Evolutionary conservation across 2,888 invertebrate genomes (phyloP), one percentile per base, ranked within the genome.

Genomic region (Pollenia griseotomentosa): DNA sequence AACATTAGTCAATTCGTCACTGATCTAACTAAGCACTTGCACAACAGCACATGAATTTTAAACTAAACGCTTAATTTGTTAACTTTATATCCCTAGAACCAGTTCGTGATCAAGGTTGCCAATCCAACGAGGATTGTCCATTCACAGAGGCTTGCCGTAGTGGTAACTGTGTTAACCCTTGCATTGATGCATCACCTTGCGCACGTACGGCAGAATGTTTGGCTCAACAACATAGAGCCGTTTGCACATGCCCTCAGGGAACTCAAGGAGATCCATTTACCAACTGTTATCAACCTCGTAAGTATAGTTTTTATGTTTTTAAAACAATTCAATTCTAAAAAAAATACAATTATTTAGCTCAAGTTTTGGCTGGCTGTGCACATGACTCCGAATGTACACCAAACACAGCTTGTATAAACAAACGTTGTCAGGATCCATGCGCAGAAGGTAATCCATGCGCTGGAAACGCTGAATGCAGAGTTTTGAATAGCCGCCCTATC

Each of bases 381-480:
- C 94, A 94, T 14, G 97, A 98, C 91, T 94, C 95, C 0, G 96
- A 97, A 83, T 98, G 98, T 91, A 94, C 96, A 0, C 94, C 95
- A 4, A 96, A 96, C 46, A 96, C 96, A 90, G 96, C 97, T 0
- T 98, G 98, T 91, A 95, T 97, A 79, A 96, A 96, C 89, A 95
- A 95, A 88, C 95, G 95, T 63, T 98, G 98, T 91, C 96, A 96
- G 91, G 95, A 97, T 90, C 97, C 98, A 0, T 98, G 98, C 92
- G 93, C 94, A 53, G 95, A 96, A 23, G 95, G 95, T 63, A 96
- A 96, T 90, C 96, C 97, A 2, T 98, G 98, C 91, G 97, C 97
- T 70, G 94, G 95, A 11, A 96, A 96, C 87, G 97, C 98, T 0
- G 95, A 97, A 88, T 98, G 98, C 90, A 95, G 96, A 19, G 96